phyloP scores from a whole-genome alignment of 2,797 vertebrate genomes.

The Rousettus madagascariensis region DNA sequence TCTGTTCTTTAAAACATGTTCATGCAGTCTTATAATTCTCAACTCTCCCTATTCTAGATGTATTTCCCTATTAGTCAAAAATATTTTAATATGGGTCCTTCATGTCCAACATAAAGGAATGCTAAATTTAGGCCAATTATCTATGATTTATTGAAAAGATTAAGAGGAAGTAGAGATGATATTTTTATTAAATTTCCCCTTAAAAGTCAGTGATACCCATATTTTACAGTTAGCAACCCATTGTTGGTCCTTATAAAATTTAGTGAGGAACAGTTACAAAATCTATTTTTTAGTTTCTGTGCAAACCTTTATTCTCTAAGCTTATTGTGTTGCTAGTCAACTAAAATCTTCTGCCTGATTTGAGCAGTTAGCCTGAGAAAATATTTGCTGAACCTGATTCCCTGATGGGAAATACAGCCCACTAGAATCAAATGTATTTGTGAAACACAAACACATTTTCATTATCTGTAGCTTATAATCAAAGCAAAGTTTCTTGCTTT shows the following conservation, averaged over 20 bases:
- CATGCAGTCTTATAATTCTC: neutral
- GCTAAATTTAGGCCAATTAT: neutral
- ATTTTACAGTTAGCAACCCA: neutral
- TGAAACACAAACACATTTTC: conserved; percentile 71
- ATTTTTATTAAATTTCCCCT: neutral
- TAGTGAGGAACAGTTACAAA: conserved; percentile 39
- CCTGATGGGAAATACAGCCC: conserved; percentile 63
- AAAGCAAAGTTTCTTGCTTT: conserved; percentile 68
- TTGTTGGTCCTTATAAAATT: neutral
- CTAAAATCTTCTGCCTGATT: conserved; percentile 63
- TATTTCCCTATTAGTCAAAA: neutral
- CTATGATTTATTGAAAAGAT: neutral
- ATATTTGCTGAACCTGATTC: conserved; percentile 67
- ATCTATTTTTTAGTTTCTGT: conserved; percentile 6
- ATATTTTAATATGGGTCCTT: neutral
- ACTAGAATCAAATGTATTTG: conserved; percentile 64
- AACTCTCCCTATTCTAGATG: neutral
- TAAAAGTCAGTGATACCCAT: neutral
- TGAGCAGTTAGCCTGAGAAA: conserved; percentile 66
- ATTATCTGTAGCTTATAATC: conserved; percentile 64
- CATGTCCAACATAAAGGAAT: neutral
- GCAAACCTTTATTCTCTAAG: conserved; percentile 60
- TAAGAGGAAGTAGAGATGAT: neutral
- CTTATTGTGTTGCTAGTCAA: conserved; percentile 61
- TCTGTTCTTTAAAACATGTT: neutral